Evolutionary conservation across 2,888 invertebrate genomes (phyloP).

Genomic region (Drosophila subsilvestris): DNA sequence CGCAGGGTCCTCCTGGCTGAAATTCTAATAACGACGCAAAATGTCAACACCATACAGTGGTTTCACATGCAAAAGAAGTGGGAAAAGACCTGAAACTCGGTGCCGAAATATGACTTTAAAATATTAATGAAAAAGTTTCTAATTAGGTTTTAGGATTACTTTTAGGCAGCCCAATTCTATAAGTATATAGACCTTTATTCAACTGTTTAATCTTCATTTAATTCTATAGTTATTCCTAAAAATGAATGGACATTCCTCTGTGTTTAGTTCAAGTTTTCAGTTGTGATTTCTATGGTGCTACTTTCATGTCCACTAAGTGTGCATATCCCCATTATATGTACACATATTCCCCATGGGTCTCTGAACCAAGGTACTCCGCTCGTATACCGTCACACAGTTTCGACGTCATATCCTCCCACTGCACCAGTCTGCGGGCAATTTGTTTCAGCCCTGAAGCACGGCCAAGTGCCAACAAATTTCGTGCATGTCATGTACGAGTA

Average conservation of each 20-base stretch:
- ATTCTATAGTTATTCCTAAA: neutral
- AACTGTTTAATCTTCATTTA: neutral
- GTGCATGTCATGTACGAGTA: slow-evolving; percentile 42
- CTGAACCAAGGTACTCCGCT: slow-evolving; percentile 14
- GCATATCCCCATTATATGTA: neutral
- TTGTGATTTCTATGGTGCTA: too few species aligned
- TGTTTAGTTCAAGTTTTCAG: too few species aligned
- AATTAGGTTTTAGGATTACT: neutral
- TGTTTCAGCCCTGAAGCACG: slow-evolving; percentile 48
- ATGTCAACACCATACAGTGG: slow-evolving; percentile 47
- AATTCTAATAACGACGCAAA: slow-evolving; percentile 65
- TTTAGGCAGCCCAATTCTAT: too few species aligned
- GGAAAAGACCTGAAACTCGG: neutral
- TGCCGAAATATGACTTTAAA: neutral
- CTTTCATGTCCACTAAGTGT: too few species aligned
- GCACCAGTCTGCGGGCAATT: slow-evolving; percentile 51
- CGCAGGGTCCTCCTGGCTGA: slow-evolving; percentile 14
- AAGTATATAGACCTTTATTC: neutral
- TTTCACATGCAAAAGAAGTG: neutral
- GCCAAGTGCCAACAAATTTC: slow-evolving; percentile 60
- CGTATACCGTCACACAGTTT: neutral
- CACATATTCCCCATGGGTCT: neutral
- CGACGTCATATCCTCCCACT: slow-evolving; percentile 19
- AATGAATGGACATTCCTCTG: neutral
- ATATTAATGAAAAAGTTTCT: neutral